These are phyloP conservation scores for Halcyon chelicuti DNA, from an alignment of 2,797 vertebrate genomes.

Conservation along the genomic window DNA sequence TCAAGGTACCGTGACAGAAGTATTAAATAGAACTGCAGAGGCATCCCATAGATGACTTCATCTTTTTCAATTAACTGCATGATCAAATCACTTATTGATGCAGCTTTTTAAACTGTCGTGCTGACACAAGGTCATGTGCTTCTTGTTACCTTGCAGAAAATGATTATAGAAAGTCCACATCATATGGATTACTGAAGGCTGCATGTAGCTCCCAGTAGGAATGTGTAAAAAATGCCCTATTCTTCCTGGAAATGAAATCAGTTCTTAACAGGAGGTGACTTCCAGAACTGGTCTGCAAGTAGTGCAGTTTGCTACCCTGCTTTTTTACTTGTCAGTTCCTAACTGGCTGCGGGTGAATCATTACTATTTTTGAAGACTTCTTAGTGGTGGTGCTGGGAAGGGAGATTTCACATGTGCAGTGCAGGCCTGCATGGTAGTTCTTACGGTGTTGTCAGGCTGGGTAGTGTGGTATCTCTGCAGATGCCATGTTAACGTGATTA, in stretches of 20 bases:
- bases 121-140: background rate
- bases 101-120: background rate
- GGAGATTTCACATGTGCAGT: background rate
- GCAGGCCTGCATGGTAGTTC: background rate
- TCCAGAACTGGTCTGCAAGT: background rate
- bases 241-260: constrained; percentile 15
- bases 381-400: background rate
- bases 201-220: background rate
- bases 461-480: background rate
- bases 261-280: background rate
- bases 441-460: background rate
- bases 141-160: constrained; percentile 11
- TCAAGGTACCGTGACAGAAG: background rate
- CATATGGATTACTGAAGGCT: background rate
- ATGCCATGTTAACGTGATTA: background rate
- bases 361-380: background rate
- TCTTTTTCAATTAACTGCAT: background rate
- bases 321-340: background rate
- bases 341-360: background rate
- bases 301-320: background rate
- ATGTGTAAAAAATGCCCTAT: background rate
- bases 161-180: background rate
- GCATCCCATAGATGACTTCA: background rate
- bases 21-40: background rate
- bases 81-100: background rate